Base-by-base conservation (phyloP, 2,797 vertebrate species). In the Scolopax rusticola region DNA sequence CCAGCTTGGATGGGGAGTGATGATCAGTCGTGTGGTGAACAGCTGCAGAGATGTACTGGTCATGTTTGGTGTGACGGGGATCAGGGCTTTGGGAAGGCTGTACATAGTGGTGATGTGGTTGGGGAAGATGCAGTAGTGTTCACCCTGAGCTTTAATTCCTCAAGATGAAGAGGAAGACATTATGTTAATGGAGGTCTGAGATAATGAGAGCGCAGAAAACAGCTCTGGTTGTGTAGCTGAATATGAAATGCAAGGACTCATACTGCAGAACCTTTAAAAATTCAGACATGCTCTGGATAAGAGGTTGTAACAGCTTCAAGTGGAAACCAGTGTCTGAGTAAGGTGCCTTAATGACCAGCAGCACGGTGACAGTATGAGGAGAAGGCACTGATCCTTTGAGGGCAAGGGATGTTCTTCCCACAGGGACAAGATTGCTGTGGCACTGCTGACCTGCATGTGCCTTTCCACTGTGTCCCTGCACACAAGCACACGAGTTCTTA, bases 1-100 rank as follows among this genome's bases (percentile, higher is more conserved):
- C 3, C n/a, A 59, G 3, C 32, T 80, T 76, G 51, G 71, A 13
- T 47, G 67, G 59, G 32, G 40, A 56, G 15, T 36, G 60, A 36
- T 57, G 89, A 28, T 38, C 20, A 8, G 19, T 8, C 1, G 0
- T 7, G 18, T 64, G 76, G 48, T 51, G 54, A 56, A 11, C 2
- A 3, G 0, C 0, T 0, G 11, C 59, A 45, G 60, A 38, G 20
- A 11, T 5, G 32, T 18, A 2, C 5, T 14, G 36, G 12, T 32
- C 32, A 3, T 16, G 13, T 57, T 28, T 43, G 68, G 32, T 40
- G 17, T 1, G 8, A 10, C 23, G 51, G 71, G 63, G 43, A 53
- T 6, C 0, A 0, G 48, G 43, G 45, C 71, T 68, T 3, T 15
- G 24, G 64, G 36, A 38, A 50, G 16, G 33, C 65, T 50, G 48